Evolutionary conservation across 2,797 vertebrate genomes (phyloP).

Genomic region (Neosilurus mollespiculum): DNA sequence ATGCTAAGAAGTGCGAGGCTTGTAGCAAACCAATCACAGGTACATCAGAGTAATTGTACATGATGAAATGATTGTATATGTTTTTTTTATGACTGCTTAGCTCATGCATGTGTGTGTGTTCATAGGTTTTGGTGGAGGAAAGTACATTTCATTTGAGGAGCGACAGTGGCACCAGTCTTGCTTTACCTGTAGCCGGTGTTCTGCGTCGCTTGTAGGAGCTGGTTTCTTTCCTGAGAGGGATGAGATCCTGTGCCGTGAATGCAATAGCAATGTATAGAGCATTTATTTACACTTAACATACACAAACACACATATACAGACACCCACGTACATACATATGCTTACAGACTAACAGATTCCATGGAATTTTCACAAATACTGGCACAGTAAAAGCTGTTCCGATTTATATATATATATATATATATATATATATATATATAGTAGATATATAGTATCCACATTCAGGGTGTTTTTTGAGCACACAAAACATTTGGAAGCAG

Average conservation of each 20-base stretch:
- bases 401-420: background rate
- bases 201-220: constrained; percentile 89
- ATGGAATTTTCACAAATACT: constrained; percentile 15
- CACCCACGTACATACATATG: constrained; percentile 5
- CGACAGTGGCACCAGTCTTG: constrained; percentile 98
- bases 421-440: too few species aligned
- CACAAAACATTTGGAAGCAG: background rate
- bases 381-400: constrained; percentile 35
- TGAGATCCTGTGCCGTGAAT: constrained; percentile 93
- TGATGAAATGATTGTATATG: background rate
- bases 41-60: constrained; percentile 34
- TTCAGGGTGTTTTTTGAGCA: constrained; percentile 10
- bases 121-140: constrained; percentile 92
- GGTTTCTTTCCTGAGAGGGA: constrained; percentile 93
- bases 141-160: constrained; percentile 99
- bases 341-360: constrained; percentile 9
- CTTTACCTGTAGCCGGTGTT: constrained; percentile 95
- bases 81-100: background rate
- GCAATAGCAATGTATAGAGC: constrained; percentile 84
- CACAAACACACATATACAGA: background rate
- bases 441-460: background rate
- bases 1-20: constrained; percentile 96
- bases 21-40: constrained; percentile 97
- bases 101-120: background rate
- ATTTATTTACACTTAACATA: background rate